Evolutionary conservation across 2,113 vertebrate species (phyloP), one percentile per base, ranked within the genome.

Genomic region (Otolemur garnettii): DNA sequence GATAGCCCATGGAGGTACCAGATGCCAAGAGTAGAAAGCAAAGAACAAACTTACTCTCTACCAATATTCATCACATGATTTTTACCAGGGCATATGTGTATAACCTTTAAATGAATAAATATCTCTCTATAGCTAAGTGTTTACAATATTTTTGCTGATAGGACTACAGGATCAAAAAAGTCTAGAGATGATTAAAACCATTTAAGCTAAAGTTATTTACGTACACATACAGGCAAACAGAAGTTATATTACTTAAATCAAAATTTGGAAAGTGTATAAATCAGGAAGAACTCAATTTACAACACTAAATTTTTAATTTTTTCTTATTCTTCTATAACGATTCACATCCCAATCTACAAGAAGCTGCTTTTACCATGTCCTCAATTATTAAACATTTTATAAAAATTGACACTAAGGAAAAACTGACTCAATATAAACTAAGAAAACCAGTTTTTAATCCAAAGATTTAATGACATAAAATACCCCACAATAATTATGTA

Each of bases 341-440:
- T 64, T 95, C 83, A 84, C 24, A 80, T 26, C 2, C 69, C 68
- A 85, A 83, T 55, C 28, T 66, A 59, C 5, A 93, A 93, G 68
- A 55, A 91, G 8, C 13, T 87, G 35, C 19, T 72, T 93, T 91
- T 42, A 77, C 30, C 53, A 87, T 28, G 19, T 45, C 45, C 3
- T 77, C 60, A 71, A 53, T 66, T 90, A 94, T 91, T 96, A 94
- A 87, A 45, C 69, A 81, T 77, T 81, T 86, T 45, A 93, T 81
- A 42, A 81, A 96, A 97, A 83, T 13, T 55, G 79, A 18, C 66
- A 87, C 18, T 75, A 82, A 87, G 50, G 22, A 72, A 71, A 59
- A 93, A 26, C 50, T 22, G 12, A 90, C 19, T 55, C 69, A 91
- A 92, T 30, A 81, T 57, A 60, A 93, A 72, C 26, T 55, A 35